Conservation (phyloP, 2,888 invertebrate species). For the Cephus spinipes region DNA sequence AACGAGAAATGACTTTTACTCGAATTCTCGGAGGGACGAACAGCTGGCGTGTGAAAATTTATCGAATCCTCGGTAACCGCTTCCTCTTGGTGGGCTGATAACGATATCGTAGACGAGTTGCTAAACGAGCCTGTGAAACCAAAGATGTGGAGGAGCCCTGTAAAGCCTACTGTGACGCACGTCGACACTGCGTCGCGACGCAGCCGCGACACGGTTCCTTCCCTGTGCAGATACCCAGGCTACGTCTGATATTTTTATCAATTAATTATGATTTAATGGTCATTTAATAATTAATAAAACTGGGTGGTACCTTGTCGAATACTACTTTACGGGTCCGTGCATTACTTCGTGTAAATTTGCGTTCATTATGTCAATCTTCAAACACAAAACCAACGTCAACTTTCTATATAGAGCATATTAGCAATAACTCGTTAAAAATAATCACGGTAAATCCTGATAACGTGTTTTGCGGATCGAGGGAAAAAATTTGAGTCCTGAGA, state of each 20-base stretch:
- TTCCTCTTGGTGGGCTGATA: not conserved
- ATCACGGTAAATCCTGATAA: too few species aligned
- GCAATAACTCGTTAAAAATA: too few species aligned
- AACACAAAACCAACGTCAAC: too few species aligned
- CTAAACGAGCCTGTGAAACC: not conserved
- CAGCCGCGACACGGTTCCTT: not conserved
- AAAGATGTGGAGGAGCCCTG: not conserved
- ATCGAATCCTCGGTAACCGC: not conserved
- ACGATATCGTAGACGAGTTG: not conserved
- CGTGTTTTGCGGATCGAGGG: too few species aligned
- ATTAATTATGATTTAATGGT: too few species aligned
- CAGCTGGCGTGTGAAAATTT: not conserved
- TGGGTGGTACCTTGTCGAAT: too few species aligned
- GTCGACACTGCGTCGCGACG: not conserved
- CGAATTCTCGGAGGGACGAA: not conserved
- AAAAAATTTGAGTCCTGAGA: too few species aligned
- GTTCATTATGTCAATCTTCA: too few species aligned
- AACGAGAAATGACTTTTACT: not conserved
- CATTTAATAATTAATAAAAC: too few species aligned
- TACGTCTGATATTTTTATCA: not conserved
- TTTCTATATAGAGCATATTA: too few species aligned
- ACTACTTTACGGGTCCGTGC: too few species aligned
- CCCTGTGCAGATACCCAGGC: not conserved
- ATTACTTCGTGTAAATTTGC: too few species aligned
- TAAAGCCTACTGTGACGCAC: not conserved